Conservation (phyloP, 2,113 vertebrate genomes). For the Egretta garzetta region DNA sequence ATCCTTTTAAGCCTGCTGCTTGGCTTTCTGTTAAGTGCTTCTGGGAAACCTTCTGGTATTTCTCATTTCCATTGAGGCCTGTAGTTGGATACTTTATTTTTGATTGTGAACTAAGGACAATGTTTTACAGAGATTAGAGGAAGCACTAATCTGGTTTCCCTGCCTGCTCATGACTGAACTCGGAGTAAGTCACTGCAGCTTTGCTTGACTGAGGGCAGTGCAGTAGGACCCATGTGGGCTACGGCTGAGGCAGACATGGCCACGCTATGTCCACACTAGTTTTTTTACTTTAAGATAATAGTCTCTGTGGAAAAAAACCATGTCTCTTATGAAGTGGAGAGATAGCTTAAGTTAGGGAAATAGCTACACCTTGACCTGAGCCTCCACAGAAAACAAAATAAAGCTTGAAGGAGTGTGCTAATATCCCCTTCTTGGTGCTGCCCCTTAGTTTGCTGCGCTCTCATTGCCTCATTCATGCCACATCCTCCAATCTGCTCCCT, state of each 20-base stretch:
- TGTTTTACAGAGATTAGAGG: neutral
- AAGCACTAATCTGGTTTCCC: neutral
- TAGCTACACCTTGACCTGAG: neutral
- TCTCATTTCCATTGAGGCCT: neutral
- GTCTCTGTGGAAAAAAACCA: neutral
- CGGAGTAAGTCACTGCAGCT: neutral
- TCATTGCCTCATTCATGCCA: accelerated
- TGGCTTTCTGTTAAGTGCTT: neutral
- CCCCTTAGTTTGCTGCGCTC: neutral
- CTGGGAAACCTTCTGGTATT: neutral
- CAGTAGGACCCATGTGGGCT: accelerated
- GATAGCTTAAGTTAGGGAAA: neutral
- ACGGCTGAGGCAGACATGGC: neutral
- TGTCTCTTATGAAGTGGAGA: neutral
- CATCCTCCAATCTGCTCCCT: neutral
- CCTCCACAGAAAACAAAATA: neutral
- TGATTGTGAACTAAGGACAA: neutral
- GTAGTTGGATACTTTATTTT: neutral
- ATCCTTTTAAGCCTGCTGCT: neutral
- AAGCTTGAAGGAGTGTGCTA: neutral
- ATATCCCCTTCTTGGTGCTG: neutral
- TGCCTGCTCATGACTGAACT: neutral
- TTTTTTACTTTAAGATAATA: neutral
- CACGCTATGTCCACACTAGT: neutral
- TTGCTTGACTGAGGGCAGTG: neutral